Conservation (phyloP, 2,797 vertebrate genomes). For the Propithecus deckenii region DNA sequence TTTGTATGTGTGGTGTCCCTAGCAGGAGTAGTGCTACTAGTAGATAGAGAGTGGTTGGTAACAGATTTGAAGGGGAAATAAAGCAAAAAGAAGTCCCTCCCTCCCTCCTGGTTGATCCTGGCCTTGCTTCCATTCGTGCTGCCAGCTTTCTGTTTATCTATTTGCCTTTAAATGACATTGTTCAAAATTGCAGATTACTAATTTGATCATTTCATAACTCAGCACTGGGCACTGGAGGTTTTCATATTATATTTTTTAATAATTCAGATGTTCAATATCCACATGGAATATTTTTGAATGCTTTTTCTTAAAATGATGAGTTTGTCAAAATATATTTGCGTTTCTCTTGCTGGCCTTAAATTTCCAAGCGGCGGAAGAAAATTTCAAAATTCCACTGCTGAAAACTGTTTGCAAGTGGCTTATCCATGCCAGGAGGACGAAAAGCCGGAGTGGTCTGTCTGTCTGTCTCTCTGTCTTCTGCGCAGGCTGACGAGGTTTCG, state of each 20-base stretch:
- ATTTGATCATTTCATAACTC: neutral
- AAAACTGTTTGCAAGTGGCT: neutral
- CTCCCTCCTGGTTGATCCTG: neutral
- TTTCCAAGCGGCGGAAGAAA: neutral
- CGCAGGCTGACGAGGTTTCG: fast-evolving
- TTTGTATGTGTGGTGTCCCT: neutral
- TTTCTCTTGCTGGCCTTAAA: neutral
- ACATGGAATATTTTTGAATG: neutral
- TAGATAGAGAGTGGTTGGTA: neutral
- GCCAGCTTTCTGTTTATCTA: neutral
- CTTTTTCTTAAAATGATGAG: neutral
- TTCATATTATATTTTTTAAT: neutral
- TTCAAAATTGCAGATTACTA: neutral
- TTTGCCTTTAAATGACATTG: neutral
- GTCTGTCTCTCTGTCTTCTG: neutral
- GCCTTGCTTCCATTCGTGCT: neutral
- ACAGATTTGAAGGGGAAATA: neutral
- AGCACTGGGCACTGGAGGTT: neutral
- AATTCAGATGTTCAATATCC: neutral
- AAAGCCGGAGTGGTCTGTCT: neutral
- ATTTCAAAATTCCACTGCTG: neutral
- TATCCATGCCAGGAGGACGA: neutral
- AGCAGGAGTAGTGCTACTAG: neutral
- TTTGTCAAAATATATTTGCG: neutral
- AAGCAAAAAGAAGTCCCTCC: neutral